Percentiles rank a stretch among this genome's conserved stretches.
Evolutionary conservation across 2,888 invertebrate genomes (phyloP).

Genomic region (Pheosia tremula): DNA sequence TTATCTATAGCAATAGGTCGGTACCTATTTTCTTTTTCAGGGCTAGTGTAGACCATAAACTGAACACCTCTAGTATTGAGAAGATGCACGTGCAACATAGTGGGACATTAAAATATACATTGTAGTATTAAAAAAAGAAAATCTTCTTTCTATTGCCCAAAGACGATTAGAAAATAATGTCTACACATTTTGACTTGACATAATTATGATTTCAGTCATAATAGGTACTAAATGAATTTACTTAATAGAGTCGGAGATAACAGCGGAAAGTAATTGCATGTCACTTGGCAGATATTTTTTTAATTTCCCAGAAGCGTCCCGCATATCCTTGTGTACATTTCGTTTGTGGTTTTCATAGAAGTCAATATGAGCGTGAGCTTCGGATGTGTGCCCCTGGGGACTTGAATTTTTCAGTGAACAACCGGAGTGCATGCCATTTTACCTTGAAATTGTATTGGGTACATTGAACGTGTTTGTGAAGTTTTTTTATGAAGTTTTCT

Average conservation of each 20-base stretch:
- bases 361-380: constrained; percentile 34
- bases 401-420: constrained; percentile 20
- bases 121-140: too few species aligned
- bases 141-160: too few species aligned
- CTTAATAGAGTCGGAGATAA: background rate
- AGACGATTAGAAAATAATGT: too few species aligned
- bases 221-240: too few species aligned
- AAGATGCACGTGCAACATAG: too few species aligned
- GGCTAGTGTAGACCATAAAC: background rate
- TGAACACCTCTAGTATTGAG: background rate
- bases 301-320: constrained; percentile 29
- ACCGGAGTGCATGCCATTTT: constrained; percentile 15
- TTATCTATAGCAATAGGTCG: too few species aligned
- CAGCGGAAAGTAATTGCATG: constrained; percentile 2
- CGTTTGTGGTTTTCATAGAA: constrained; percentile 42
- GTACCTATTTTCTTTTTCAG: too few species aligned
- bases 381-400: constrained; percentile 19
- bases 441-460: background rate
- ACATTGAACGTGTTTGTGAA: too few species aligned
- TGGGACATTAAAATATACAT: too few species aligned
- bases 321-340: constrained; percentile 28
- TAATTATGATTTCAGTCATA: too few species aligned
- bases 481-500: too few species aligned
- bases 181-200: too few species aligned
- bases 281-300: constrained; percentile 18